These are phyloP conservation scores for Drosophila quinaria DNA, from an alignment of 2,888 invertebrate genomes.

Conservation along the genomic window DNA sequence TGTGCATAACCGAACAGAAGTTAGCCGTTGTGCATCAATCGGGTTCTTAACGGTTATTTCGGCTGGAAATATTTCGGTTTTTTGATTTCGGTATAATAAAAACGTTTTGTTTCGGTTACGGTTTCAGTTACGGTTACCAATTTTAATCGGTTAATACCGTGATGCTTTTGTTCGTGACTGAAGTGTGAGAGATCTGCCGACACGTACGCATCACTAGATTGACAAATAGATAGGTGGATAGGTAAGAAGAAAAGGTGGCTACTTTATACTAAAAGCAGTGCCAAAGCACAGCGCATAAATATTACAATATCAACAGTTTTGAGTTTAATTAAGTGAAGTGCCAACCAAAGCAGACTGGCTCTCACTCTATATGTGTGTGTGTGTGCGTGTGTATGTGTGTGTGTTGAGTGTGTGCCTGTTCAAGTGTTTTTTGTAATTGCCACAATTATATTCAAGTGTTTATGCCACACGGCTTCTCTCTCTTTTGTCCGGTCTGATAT, in stretches of 20 bases:
- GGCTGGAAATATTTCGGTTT: too few relatives aligned
- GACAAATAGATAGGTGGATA: background rate
- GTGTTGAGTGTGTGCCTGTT: conserved; percentile 11
- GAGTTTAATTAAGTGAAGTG: conserved; percentile 70
- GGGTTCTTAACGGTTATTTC: too few relatives aligned
- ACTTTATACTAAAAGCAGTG: background rate
- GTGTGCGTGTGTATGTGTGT: conserved; percentile 6
- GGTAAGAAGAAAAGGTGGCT: conserved; percentile 4
- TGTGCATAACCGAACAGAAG: too few relatives aligned
- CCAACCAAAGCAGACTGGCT: conserved; percentile 21
- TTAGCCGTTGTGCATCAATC: too few relatives aligned
- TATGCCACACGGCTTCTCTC: conserved; percentile 33
- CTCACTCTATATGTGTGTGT: background rate
- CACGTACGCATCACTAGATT: conserved; percentile 7
- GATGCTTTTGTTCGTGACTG: too few relatives aligned
- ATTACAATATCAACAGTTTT: conserved; percentile 62
- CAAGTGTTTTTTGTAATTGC: conserved; percentile 60
- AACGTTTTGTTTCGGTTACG: too few relatives aligned
- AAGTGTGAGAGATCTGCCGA: too few relatives aligned
- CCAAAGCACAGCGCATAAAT: conserved; percentile 45
- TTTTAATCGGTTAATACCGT: too few relatives aligned
- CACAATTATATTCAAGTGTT: conserved; percentile 71
- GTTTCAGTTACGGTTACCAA: too few relatives aligned
- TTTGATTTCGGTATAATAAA: too few relatives aligned
- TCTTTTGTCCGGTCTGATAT: conserved; percentile 16